These are phyloP conservation scores for Paragorgia papillata DNA, from an alignment of 92 coral and sea anemone species.

Conservation along the genomic window DNA sequence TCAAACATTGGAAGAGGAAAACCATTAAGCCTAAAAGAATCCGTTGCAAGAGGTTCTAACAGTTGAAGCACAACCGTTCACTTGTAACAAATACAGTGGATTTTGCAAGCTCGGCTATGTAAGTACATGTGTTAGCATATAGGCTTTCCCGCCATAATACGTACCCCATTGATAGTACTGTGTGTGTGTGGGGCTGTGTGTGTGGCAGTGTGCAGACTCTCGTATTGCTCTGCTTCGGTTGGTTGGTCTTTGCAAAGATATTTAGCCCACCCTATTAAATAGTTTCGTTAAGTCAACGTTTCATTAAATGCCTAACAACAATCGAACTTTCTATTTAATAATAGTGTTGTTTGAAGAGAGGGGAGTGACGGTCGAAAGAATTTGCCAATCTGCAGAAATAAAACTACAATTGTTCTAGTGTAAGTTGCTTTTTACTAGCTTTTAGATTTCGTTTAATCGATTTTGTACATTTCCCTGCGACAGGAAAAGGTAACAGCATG, in stretches of 20 bases:
- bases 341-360: not conserved
- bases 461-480: no score
- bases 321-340: not conserved
- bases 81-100: not conserved
- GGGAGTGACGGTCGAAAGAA: no score
- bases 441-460: no score
- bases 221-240: not conserved
- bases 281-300: not conserved
- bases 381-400: no score
- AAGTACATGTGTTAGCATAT: not conserved
- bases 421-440: no score
- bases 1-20: no score
- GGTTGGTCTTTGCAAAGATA: not conserved
- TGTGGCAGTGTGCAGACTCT: no score
- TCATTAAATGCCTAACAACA: not conserved
- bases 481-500: not conserved
- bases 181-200: not conserved
- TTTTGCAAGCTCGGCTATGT: not conserved
- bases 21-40: not conserved
- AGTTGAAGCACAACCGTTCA: no score
- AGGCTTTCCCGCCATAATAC: not conserved
- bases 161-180: not conserved
- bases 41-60: no score
- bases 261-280: not conserved
- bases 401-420: no score